Evolutionary conservation across 1,140 invertebrate genomes (phyloP), one percentile per base, ranked within the genome.

Genomic region (Pachyrhynchus sulphureomaculatus): DNA sequence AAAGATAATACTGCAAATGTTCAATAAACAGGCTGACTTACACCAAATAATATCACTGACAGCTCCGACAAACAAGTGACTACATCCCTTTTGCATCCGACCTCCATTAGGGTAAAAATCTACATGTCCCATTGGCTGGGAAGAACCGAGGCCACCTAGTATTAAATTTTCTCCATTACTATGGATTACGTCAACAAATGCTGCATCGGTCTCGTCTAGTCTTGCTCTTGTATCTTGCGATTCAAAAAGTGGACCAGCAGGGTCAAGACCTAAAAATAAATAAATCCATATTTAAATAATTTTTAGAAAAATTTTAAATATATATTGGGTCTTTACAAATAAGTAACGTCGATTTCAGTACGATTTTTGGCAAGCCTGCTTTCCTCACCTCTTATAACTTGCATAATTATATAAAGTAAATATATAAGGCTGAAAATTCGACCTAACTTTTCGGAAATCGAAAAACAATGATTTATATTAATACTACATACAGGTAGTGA

Each of bases 151-250:
- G 0, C 90, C 90, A 0, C 92, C 92, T 34, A 93, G 78, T 24
- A 95, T 87, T 1, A 95, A 77, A 61, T 91, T 92, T 70, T 94
- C 91, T 0, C 92, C 94, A 74, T 97, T 95, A 10, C 91, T 93
- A 73, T 98, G 95, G 39, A 97, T 96, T 0, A 95, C 92, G 74
- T 97, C 95, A 0, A 98, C 95, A 74, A 96, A 96, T 34, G 86
- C 82, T 0, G 95, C 95, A 76, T 96, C 94, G 0, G 80, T 83
- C 41, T 87, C 84, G 72, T 95, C 93, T 37, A 96, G 76, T 0
- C 93, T 81, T 0, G 88, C 91, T 47, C 86, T 81, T 0, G 88
- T 84, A 68, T 93, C 90, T 75, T 94, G 91, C 21, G 88, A 87
- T 74, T 95, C 92, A 74, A 95, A 95, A 0, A 95, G 79, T 0